Conservation (phyloP, 2,797 vertebrate species). For the Sebastiscus tertius region DNA sequence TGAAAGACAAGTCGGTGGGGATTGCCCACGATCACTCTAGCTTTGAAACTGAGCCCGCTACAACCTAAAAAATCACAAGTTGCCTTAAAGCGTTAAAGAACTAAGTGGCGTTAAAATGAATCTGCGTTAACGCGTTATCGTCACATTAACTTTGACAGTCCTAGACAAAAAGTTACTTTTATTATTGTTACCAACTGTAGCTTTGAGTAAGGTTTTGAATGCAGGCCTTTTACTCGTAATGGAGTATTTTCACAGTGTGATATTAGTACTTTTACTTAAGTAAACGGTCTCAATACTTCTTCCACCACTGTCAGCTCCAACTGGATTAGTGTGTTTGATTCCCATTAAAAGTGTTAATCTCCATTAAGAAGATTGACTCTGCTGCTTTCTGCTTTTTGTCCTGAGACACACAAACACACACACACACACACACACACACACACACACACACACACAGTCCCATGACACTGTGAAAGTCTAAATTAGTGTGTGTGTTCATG, state of each 20-base stretch:
- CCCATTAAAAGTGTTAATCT: constrained; percentile 23
- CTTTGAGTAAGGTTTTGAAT: not conserved
- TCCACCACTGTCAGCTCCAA: not conserved
- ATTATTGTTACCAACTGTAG: no score
- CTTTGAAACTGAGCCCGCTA: no score
- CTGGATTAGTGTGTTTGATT: constrained; percentile 3
- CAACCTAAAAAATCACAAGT: no score
- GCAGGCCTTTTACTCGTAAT: not conserved
- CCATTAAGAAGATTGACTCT: constrained; percentile 13
- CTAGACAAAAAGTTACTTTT: no score
- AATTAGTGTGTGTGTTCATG: not conserved
- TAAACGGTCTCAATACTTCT: not conserved
- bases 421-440: constrained; percentile 3
- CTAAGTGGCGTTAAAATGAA: no score
- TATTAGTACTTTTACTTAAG: not conserved
- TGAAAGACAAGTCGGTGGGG: no score
- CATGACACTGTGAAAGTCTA: not conserved
- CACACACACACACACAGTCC: constrained; percentile 1
- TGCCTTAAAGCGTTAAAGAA: no score
- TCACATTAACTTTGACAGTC: no score
- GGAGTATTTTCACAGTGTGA: not conserved
- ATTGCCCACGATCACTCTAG: no score
- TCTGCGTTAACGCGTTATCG: no score
- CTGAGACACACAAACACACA: constrained; percentile 4
- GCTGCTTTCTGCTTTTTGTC: constrained; percentile 4